A percentile compares a stretch with the other conserved stretches of the same genome.
These are phyloP conservation scores for Plectus sambesii DNA, from an alignment of 1,140 invertebrate species.

Conservation along the genomic window DNA sequence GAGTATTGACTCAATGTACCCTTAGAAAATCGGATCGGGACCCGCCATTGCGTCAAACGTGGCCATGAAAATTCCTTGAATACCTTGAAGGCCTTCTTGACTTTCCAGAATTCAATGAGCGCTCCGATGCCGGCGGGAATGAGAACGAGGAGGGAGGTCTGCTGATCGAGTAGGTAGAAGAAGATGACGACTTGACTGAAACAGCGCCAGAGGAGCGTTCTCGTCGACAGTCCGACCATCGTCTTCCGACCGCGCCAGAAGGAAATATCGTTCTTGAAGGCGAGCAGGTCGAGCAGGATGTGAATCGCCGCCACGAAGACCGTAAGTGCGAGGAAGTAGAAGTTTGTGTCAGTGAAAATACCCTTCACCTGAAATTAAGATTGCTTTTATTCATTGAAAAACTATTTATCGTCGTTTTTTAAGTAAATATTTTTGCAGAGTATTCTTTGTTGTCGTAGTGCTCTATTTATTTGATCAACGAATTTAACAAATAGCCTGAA, in stretches of 20 bases:
- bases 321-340: slow-evolving; percentile 81
- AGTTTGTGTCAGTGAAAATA: slow-evolving; percentile 87
- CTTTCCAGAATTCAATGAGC: slow-evolving; percentile 60
- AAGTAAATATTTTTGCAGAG: no score
- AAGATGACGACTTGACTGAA: slow-evolving; percentile 87
- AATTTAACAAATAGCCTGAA: no score
- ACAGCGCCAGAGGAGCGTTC: slow-evolving; percentile 63
- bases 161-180: slow-evolving; percentile 79
- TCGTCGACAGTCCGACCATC: slow-evolving; percentile 72
- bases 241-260: slow-evolving; percentile 77
- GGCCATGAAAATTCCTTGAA: slow-evolving; percentile 46
- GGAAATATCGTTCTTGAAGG: slow-evolving; percentile 91
- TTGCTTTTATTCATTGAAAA: slow-evolving; percentile 1
- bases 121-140: slow-evolving; percentile 72
- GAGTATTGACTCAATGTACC: not conserved
- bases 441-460: no score
- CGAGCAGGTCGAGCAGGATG: slow-evolving; percentile 85
- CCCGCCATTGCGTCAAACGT: no score
- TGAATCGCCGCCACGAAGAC: slow-evolving; percentile 80
- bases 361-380: slow-evolving; percentile 59
- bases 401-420: no score
- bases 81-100: slow-evolving; percentile 74
- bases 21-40: no score
- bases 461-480: no score
- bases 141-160: slow-evolving; percentile 76